These are phyloP conservation scores for Ctenicera cuprea DNA, from an alignment of 2,888 invertebrate species.

Conservation along the genomic window DNA sequence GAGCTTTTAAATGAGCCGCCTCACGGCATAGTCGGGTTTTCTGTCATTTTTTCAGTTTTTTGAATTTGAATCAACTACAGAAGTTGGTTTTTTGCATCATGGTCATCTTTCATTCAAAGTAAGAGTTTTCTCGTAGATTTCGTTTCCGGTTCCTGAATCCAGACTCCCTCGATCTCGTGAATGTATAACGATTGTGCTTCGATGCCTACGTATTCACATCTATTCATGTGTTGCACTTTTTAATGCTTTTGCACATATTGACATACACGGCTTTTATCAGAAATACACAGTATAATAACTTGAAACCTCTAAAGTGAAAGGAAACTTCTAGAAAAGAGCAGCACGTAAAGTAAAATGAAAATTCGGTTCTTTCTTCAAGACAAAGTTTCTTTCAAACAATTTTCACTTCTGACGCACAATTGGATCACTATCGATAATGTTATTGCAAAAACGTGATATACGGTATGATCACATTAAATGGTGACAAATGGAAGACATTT, in stretches of 20 bases:
- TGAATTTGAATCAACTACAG: no score
- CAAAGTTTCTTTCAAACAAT: not conserved
- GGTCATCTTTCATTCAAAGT: slow-evolving; percentile 11
- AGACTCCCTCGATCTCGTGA: not conserved
- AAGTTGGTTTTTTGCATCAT: not conserved
- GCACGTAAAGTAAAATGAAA: not conserved
- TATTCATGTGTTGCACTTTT: slow-evolving; percentile 12
- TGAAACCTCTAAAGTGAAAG: not conserved
- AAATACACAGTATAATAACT: slow-evolving; percentile 3
- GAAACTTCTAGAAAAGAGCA: slow-evolving; percentile 2
- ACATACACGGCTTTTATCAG: slow-evolving; percentile 24
- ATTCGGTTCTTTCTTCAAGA: not conserved
- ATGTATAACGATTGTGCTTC: slow-evolving; percentile 11
- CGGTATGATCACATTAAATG: no score
- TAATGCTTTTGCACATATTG: slow-evolving; percentile 23
- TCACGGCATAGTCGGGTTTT: no score
- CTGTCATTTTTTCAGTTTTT: no score
- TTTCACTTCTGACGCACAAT: not conserved
- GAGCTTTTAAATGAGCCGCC: no score
- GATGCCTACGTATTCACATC: slow-evolving; percentile 10
- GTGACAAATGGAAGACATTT: no score
- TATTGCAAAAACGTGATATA: no score
- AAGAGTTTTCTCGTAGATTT: not conserved
- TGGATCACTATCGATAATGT: not conserved
- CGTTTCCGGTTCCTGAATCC: slow-evolving; percentile 7